Conservation (phyloP, 1,140 invertebrate species). For the Tetranychus urticae region DNA sequence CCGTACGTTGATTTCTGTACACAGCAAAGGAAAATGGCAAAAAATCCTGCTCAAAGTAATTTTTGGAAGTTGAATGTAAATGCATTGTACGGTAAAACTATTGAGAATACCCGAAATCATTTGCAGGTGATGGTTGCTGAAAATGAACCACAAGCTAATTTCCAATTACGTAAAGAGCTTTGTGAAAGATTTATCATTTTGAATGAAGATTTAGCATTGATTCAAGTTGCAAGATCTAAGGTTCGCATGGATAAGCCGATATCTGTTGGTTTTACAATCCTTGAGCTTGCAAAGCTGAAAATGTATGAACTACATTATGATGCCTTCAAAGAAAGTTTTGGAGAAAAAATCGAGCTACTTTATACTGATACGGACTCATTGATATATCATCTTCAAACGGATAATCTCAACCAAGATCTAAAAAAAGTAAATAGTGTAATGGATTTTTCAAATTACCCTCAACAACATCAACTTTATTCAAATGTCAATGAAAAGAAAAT, state of each 20-base stretch:
- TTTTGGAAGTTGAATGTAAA: constrained; percentile 23
- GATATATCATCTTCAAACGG: constrained; percentile 19
- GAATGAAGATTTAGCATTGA: too few species aligned
- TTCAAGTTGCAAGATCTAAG: too few species aligned
- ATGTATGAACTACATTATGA: constrained; percentile 16
- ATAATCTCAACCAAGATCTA: constrained; percentile 22
- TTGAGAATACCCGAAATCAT: constrained; percentile 24
- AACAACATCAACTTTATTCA: constrained; percentile 4
- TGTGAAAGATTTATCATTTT: too few species aligned
- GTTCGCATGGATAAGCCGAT: too few species aligned
- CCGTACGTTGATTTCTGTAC: constrained; percentile 24
- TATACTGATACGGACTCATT: constrained; percentile 25
- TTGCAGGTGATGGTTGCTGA: too few species aligned
- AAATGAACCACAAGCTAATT: too few species aligned
- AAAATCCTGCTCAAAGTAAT: constrained; percentile 16
- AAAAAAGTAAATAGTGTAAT: background rate
- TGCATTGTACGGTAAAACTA: constrained; percentile 24
- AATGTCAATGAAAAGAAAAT: constrained; percentile 24
- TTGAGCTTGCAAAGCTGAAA: too few species aligned
- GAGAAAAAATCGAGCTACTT: constrained; percentile 14
- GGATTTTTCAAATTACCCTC: background rate
- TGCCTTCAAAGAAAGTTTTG: constrained; percentile 16
- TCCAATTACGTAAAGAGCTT: too few species aligned
- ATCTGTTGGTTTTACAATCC: too few species aligned
- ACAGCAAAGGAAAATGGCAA: constrained; percentile 12